Evolutionary conservation across 2,113 vertebrate species (phyloP), one percentile per base, ranked within the genome.

Genomic region (Oncorhynchus tshawytscha): DNA sequence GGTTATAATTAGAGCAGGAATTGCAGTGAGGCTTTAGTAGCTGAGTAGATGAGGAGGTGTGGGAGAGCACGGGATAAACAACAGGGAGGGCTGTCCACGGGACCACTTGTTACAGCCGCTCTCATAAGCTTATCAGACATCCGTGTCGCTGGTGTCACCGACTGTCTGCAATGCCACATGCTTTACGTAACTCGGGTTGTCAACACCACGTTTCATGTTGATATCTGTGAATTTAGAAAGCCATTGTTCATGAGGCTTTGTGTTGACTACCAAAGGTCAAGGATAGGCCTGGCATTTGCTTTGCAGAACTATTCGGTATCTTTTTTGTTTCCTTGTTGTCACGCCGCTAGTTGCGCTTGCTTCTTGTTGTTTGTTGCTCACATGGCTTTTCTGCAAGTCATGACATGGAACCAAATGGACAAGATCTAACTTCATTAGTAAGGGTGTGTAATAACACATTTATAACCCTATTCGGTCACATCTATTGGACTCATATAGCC

Each of bases 271-370:
- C 7, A 13, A 5, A 71, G 82, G 77, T 85, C 83, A 78, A 54
- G 85, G 82, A 73, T 34, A 54, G 51, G 51, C 51, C 51, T 54
- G 59, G 66, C 67, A 3, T 29, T 9, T 57, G 66, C 7, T 72
- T 65, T 66, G 72, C 5, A 69, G 15, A 80, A 84, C 70, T 72
- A 81, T 84, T 89, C 16, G 81, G 8, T 90, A 86, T 86, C 84
- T 24, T 59, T 27, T 67, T 34, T 34, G 79, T 81, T 86, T 82
- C 73, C 65, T 57, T 45, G 22, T 34, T 18, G 66, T 18, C 31
- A 20, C 2, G 49, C 8, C 12, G 59, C 72, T 64, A 13, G 13
- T 62, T 73, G 72, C 31, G 1, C 16, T 45, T 8, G 13, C 67
- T 70, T 69, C 83, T 78, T 78, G 77, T 48, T 77, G 76, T 62